Evolutionary conservation across 2,113 vertebrate species (phyloP).

Genomic region (Euleptes europaea): DNA sequence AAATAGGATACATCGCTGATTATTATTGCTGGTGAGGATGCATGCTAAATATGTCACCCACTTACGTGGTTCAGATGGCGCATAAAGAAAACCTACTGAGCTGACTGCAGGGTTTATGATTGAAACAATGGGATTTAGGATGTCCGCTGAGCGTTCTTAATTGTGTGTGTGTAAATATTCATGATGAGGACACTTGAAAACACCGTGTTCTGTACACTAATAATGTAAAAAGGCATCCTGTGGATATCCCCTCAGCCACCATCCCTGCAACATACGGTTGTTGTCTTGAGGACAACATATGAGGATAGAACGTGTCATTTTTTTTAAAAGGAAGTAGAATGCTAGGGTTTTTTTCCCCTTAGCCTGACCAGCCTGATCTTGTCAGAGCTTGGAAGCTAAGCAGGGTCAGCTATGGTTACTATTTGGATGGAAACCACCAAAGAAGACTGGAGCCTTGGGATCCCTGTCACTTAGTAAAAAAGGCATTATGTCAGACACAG

Average conservation of each 20-base stretch:
- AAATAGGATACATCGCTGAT: constrained; percentile 37
- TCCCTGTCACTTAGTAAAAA: too few relatives aligned
- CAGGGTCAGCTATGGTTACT: too few relatives aligned
- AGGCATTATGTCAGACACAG: too few relatives aligned
- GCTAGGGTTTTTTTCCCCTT: too few relatives aligned
- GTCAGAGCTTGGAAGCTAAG: too few relatives aligned
- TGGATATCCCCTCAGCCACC: neutral
- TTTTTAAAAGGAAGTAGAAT: neutral
- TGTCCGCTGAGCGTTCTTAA: constrained; percentile 29
- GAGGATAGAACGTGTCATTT: neutral
- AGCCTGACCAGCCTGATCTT: too few relatives aligned
- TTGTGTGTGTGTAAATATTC: constrained; percentile 38
- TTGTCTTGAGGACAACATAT: constrained; percentile 11
- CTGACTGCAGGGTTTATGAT: constrained; percentile 28
- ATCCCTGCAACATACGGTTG: neutral
- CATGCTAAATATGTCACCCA: constrained; percentile 35
- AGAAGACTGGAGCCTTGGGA: too few relatives aligned
- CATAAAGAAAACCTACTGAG: constrained; percentile 22
- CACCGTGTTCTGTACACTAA: neutral
- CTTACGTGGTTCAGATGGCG: constrained; percentile 43
- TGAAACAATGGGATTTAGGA: constrained; percentile 31
- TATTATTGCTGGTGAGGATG: constrained; percentile 27
- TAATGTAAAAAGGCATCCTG: neutral
- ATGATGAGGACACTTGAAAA: constrained; percentile 35
- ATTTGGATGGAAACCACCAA: too few relatives aligned